Conservation (phyloP, 2,888 invertebrate species). For the Nineta flava region DNA sequence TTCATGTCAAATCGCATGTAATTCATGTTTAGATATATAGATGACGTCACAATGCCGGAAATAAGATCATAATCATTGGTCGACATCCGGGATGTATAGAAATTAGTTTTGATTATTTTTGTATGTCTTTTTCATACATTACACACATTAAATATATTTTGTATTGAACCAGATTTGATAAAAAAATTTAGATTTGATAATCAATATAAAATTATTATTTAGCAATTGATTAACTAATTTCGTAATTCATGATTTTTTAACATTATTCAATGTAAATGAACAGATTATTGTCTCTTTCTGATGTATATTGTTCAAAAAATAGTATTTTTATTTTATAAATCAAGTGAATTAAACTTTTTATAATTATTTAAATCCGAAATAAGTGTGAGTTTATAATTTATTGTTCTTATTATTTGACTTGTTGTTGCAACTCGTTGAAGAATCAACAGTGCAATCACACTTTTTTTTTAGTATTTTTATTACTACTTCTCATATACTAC, state of each 20-base stretch:
- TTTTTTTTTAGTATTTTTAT: too few relatives aligned
- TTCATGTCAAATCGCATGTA: background rate
- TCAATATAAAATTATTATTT: background rate
- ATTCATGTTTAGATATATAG: conserved; percentile 6
- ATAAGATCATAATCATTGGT: conserved; percentile 11
- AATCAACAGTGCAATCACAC: too few relatives aligned
- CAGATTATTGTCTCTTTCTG: too few relatives aligned
- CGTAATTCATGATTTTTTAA: background rate
- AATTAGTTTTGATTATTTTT: conserved; percentile 13
- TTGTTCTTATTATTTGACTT: too few relatives aligned
- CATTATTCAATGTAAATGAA: too few relatives aligned
- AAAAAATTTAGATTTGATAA: background rate
- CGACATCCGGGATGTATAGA: conserved; percentile 17
- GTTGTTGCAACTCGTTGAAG: too few relatives aligned
- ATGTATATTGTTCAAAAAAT: too few relatives aligned
- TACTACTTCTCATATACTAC: too few relatives aligned
- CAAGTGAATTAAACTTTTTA: too few relatives aligned
- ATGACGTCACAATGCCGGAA: conserved; percentile 12
- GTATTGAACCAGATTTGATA: background rate
- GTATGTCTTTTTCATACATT: background rate
- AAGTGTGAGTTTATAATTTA: too few relatives aligned
- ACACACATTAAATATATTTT: background rate
- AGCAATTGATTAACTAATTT: background rate
- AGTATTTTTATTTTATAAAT: too few relatives aligned
- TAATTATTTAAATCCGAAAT: too few relatives aligned